Evolutionary conservation across 2,113 vertebrate species (phyloP), one percentile per base, ranked within the genome.

Genomic region (Ammodytes dubius): DNA sequence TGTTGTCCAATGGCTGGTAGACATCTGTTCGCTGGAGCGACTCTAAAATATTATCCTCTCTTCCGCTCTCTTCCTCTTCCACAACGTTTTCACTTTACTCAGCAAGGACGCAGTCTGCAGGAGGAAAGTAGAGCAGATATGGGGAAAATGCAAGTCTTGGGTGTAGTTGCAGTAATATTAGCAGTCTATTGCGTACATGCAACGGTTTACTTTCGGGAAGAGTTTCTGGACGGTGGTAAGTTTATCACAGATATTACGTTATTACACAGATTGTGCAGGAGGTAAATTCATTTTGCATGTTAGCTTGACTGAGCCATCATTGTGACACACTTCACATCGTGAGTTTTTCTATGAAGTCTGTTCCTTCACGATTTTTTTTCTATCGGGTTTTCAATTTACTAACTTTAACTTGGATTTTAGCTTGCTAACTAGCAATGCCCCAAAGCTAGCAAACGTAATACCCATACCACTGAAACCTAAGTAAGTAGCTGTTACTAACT

Each of bases 1-100:
- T 1, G 39, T 67, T 14, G 89, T 54, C 95, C 95, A 95, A 96
- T 96, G 12, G 75, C 50, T 84, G 78, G 49, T 35, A 91, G 94
- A 93, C 95, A 96, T 96, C 95, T 96, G 95, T 97, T 97, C 96
- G 92, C 95, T 94, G 93, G 94, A 95, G 95, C 96, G 90, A 93
- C 94, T 94, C 94, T 92, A 84, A 92, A 96, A 95, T 87, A 89
- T 77, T 83, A 76, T 79, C 71, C 3, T 64, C 57, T 77, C 87
- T 87, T 90, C 87, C 88, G 69, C 3, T 64, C 57, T 77, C 87
- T 87, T 90, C 87, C 88, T 86, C 11, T 70, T 74, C 60, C 47
- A 35, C 53, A 19, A 49, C 67, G 59, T 69, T 50, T 60, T 76
- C 65, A 37, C 37, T 27, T 27, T 19, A 13, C 9, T 35, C 9